Base-by-base conservation (phyloP, 1,140 invertebrate genomes). In the Euschistus heros region DNA sequence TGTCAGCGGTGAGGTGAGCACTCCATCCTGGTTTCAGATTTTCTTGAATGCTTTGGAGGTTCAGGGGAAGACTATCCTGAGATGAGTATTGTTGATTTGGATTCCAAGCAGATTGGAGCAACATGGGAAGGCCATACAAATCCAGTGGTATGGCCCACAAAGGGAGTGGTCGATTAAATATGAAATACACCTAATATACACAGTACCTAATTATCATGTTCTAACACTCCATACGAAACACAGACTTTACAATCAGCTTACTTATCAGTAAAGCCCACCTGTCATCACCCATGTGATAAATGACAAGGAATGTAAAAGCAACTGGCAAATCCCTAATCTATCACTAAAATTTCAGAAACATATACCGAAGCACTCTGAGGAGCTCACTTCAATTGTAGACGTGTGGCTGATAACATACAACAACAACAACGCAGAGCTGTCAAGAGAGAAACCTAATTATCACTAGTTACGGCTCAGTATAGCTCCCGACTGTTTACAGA, bases 1-100 rank as follows among this genome's bases (percentile, higher is more conserved):
- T 85, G 71, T 87, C 85, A 68, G 83, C 82, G 69, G 81, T 83
- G n/a, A 80, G 78, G 73, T 87, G 85, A 7, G 84, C 83, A 6
- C 82, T 87, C 84, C 86, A 88, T 70, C 85, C 85, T 17, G 76
- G 75, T 54, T 71, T 72, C 27, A 71, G 62, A 37, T 67, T 67
- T 26, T 72, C 67, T 60, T 72, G 71, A 42, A 71, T 68, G 50
- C 52, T 60, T 62, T 68, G 67, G 44, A 72, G 64, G 50, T 50
- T 57, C 5, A 62, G 60, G 15, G 64, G 60, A 37, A 63, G 26
- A 30, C 26, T 57, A 26, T 69, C 67, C 44, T 69, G 61, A 30
- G 64, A 64, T 24, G 69, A 61, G 37, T 55, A 66, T 47, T 62
- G 67, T 30, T 66, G 57, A 57, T 64, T 66, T 47, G 64, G 44